phyloP scores from a whole-genome alignment of 2,113 vertebrate species.

The Muntiacus reevesi region DNA sequence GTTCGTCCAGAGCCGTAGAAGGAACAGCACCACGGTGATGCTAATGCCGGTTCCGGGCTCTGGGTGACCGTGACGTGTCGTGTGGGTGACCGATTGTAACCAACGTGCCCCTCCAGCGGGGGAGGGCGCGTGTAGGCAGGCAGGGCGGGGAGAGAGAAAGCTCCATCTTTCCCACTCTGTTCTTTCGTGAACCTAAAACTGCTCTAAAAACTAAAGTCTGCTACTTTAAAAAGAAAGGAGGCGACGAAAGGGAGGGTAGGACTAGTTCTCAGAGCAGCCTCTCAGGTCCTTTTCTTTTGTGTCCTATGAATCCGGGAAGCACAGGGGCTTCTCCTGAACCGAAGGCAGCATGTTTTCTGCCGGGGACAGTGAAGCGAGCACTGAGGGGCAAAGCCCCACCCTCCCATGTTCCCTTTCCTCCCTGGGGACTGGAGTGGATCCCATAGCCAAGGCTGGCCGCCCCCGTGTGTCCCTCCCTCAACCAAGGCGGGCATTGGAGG shows the following conservation, averaged over 20 bases:
- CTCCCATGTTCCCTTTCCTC: neutral
- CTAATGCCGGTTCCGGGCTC: too few relatives aligned
- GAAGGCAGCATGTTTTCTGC: neutral
- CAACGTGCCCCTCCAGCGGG: neutral
- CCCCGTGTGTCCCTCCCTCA: neutral
- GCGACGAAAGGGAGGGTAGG: neutral
- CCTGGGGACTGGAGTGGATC: neutral
- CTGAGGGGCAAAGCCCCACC: neutral
- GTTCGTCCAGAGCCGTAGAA: neutral
- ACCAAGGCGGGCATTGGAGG: neutral
- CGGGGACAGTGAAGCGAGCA: fast-evolving
- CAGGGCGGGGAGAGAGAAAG: neutral
- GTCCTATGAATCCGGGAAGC: neutral
- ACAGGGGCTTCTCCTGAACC: neutral
- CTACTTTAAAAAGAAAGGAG: neutral
- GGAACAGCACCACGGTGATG: too few relatives aligned
- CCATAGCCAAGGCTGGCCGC: fast-evolving
- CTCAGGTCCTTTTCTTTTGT: neutral
- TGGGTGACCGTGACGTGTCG: neutral
- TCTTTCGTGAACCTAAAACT: neutral
- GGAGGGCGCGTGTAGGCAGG: fast-evolving
- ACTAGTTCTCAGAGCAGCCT: neutral
- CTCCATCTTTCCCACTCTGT: neutral
- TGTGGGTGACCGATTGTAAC: neutral
- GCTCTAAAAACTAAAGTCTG: neutral